A percentile compares a stretch with the other conserved stretches of the same genome.
Conservation (phyloP, 2,888 invertebrate species). For the Baronia brevicornis region DNA sequence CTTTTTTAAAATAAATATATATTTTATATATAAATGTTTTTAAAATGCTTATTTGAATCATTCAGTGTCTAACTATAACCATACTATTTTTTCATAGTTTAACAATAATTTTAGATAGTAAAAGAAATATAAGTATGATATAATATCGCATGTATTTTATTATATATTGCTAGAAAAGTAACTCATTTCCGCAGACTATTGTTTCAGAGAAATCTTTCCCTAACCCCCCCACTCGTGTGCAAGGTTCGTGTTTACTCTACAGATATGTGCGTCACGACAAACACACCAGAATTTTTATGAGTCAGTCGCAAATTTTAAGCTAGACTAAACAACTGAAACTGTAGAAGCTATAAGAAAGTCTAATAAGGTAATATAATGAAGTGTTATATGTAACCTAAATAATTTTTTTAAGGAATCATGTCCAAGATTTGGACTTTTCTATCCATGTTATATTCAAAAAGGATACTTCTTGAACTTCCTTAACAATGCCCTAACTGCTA, state of each 20-base stretch:
- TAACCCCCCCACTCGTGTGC: constrained; percentile 43
- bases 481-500: no score
- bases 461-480: no score
- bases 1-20: no score
- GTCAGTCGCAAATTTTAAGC: constrained; percentile 37
- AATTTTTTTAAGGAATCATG: constrained; percentile 14
- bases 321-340: constrained; percentile 35
- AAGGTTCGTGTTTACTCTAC: constrained; percentile 31
- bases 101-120: no score
- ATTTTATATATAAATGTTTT: no score
- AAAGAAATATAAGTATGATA: constrained; percentile 15
- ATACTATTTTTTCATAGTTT: no score
- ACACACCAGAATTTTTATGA: constrained; percentile 22
- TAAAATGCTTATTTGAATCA: no score
- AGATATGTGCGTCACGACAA: constrained; percentile 29
- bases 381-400: constrained; percentile 21
- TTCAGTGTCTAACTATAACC: no score
- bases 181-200: constrained; percentile 24
- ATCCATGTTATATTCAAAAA: no score
- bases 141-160: constrained; percentile 19
- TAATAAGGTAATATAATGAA: constrained; percentile 15
- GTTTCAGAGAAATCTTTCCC: constrained; percentile 46
- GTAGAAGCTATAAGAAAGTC: constrained; percentile 19
- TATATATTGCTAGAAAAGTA: constrained; percentile 44
- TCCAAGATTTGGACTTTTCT: no score